phyloP scores from a whole-genome alignment of 1,140 invertebrate species.

The Odontomachus brunneus region DNA sequence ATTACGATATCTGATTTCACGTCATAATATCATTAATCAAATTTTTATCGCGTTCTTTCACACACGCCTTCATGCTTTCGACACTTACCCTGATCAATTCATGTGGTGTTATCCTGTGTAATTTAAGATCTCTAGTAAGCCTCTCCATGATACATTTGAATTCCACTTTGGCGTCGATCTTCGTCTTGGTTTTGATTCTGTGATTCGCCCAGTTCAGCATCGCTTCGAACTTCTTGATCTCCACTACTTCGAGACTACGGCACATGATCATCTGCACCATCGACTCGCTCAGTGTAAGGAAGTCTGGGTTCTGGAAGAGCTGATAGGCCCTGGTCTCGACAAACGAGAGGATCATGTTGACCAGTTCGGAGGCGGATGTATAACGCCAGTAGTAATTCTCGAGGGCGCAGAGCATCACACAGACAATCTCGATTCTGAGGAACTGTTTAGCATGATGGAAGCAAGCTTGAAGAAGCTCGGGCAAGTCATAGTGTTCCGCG shows the following conservation, averaged over 20 bases:
- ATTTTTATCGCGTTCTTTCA: neutral
- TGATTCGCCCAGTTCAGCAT: constrained; percentile 96
- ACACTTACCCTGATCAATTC: constrained; percentile 93
- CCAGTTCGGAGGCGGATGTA: constrained; percentile 95
- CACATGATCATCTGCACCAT: constrained; percentile 98
- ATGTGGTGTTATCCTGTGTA: constrained; percentile 96
- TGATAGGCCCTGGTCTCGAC: constrained; percentile 94
- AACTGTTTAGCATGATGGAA: constrained; percentile 98
- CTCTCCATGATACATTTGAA: constrained; percentile 97
- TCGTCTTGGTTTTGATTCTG: constrained; percentile 91
- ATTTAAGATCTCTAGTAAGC: constrained; percentile 94
- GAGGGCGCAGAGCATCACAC: constrained; percentile 95
- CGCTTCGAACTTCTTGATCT: constrained; percentile 97
- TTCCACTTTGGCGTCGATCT: constrained; percentile 94
- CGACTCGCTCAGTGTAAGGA: constrained; percentile 94
- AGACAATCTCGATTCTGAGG: constrained; percentile 95
- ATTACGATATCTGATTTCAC: neutral
- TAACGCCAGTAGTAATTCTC: constrained; percentile 98
- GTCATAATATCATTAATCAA: neutral
- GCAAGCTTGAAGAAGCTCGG: constrained; percentile 96
- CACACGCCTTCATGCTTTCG: neutral
- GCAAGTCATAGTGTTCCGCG: constrained; percentile 97
- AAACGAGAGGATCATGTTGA: constrained; percentile 97
- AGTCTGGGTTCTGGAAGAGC: constrained; percentile 93
- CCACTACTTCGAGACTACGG: constrained; percentile 93